Evolutionary conservation across 2,797 vertebrate genomes (phyloP), one percentile per base, ranked within the genome.

Genomic region (Enteromius anoplus): DNA sequence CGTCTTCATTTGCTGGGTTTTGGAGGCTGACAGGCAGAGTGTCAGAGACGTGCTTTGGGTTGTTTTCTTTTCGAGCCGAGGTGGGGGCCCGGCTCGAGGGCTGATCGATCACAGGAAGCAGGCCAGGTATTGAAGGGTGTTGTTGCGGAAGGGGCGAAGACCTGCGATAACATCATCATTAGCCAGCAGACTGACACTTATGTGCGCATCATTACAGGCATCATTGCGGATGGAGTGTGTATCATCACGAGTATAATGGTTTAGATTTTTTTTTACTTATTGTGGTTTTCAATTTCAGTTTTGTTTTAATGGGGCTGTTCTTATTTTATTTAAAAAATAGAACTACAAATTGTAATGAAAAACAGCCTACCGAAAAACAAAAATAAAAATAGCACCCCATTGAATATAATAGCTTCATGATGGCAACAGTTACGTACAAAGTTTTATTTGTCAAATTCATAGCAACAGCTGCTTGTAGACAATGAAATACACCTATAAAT

Each of bases 11-110:
- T 85, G 75, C 66, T 32, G 19, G 45, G 66, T 72, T 70, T 82
- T 78, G 84, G 82, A 88, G 82, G 70, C 71, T 86, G 87, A 86
- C 84, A 83, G 73, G 73, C 81, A 83, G 81, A 82, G 85, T 87
- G 86, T 82, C 75, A 81, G 84, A 58, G 72, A 85, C 21, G 72
- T 37, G 84, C 81, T 85, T 58, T 64, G 70, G 68, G 71, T 62
- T 81, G 79, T 84, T 87, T 87, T 85, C 75, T 82, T 84, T 85
- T 80, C 45, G 62, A 66, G 34, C 8, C 15, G 32, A 14, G 72
- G 55, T 47, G 80, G 80, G 69, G 70, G 80, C 58, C 58, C 21
- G 45, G 73, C 73, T 68, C 17, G 40, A 10, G 37, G 26, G 51
- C 49, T 65, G 81, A 83, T 83, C 81, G 81, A 83, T 83, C 81